phyloP scores from a whole-genome alignment of 2,888 invertebrate species.

The Dolichopus griseipennis region DNA sequence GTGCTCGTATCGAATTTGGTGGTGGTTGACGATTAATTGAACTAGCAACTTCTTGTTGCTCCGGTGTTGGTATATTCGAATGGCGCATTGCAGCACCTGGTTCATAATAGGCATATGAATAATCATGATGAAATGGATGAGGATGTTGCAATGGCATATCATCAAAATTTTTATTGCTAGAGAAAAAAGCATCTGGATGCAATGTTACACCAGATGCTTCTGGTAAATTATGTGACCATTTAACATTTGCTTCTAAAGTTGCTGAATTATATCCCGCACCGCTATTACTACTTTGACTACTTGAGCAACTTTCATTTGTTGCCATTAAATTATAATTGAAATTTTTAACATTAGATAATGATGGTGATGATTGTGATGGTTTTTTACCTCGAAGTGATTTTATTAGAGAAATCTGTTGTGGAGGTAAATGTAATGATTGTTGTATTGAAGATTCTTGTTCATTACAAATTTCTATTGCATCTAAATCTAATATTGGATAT shows the following conservation, averaged over 20 bases:
- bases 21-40: slow-evolving; percentile 32
- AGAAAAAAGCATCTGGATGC: not conserved
- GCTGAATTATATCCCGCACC: not conserved
- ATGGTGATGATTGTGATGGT: not conserved
- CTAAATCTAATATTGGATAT: slow-evolving; percentile 4
- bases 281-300: slow-evolving; percentile 4
- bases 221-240: slow-evolving; percentile 9
- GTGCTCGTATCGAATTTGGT: slow-evolving; percentile 40
- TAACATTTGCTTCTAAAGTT: not conserved
- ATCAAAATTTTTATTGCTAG: not conserved
- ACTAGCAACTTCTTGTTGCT: slow-evolving; percentile 26
- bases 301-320: not conserved
- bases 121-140: slow-evolving; percentile 48
- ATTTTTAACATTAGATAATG: not conserved
- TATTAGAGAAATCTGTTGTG: not conserved
- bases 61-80: slow-evolving; percentile 58
- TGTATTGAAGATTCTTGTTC: not conserved
- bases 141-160: slow-evolving; percentile 18
- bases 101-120: slow-evolving; percentile 78
- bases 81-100: slow-evolving; percentile 54
- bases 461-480: slow-evolving; percentile 10
- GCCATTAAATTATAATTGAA: not conserved
- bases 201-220: slow-evolving; percentile 12
- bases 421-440: not conserved
- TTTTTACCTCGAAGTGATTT: not conserved